A percentile compares a stretch with the other conserved stretches of the same genome.
phyloP scores from a whole-genome alignment of 2,113 vertebrate species.

The Ammospiza nelsoni region DNA sequence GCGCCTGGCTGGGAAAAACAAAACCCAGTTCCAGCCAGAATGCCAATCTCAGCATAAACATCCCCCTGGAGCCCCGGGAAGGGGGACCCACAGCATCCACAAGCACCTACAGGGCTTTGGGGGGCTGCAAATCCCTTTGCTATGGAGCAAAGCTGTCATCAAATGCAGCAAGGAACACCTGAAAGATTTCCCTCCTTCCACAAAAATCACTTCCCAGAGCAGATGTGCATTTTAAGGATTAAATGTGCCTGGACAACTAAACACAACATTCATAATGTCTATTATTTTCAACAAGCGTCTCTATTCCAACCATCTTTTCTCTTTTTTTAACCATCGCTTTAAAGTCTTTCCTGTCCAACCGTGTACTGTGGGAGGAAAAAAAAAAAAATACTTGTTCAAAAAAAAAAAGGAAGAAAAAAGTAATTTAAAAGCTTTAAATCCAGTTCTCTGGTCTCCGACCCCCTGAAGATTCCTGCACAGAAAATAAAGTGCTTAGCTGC shows the following conservation, averaged over 20 bases:
- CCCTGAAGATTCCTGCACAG: conserved; percentile 59
- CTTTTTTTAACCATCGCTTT: conserved; percentile 20
- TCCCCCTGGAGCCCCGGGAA: accelerated
- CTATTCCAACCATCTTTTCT: neutral
- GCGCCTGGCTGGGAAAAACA: neutral
- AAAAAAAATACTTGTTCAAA: neutral
- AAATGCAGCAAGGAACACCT: neutral
- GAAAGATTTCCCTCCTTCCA: neutral
- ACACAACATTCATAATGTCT: neutral
- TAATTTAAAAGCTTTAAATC: conserved; percentile 61
- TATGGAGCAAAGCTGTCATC: neutral
- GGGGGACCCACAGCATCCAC: accelerated
- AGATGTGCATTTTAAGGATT: neutral
- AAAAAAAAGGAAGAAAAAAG: neutral
- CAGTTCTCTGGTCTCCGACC: conserved; percentile 5
- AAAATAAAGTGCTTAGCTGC: conserved; percentile 35
- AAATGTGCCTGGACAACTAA: neutral
- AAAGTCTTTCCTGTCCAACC: conserved; percentile 39
- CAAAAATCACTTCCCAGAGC: neutral
- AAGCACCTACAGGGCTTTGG: accelerated
- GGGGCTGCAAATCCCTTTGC: neutral
- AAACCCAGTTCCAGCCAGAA: neutral
- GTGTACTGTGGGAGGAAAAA: neutral
- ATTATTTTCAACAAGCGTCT: conserved; percentile 33
- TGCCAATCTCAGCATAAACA: neutral